phyloP scores from a whole-genome alignment of 1,140 invertebrate species.

The Xylocopa sonorina region DNA sequence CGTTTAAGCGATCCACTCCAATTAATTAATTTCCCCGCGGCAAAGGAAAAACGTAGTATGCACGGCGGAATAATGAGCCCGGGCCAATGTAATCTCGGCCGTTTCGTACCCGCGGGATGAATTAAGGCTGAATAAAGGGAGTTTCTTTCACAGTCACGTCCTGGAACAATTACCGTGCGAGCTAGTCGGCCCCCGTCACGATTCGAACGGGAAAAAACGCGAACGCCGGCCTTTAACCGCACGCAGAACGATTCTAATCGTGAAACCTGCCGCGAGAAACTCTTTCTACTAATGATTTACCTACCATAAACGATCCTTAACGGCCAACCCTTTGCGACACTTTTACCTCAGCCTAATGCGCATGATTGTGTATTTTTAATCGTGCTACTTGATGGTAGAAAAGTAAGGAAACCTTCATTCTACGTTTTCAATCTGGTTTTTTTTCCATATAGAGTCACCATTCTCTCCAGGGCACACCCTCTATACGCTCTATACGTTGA shows the following conservation, averaged over 20 bases:
- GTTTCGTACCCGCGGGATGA: background rate
- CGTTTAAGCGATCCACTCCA: background rate
- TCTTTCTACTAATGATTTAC: background rate
- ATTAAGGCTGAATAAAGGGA: constrained; percentile 9
- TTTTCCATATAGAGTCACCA: too few species aligned
- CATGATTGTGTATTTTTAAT: too few species aligned
- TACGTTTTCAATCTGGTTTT: too few species aligned
- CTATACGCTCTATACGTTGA: too few species aligned
- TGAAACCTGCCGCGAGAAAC: background rate
- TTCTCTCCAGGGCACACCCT: background rate
- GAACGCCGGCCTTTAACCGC: background rate
- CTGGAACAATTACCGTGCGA: background rate
- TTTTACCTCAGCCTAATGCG: background rate
- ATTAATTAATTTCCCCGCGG: background rate
- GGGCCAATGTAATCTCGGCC: background rate
- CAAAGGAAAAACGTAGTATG: background rate
- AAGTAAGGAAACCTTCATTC: too few species aligned
- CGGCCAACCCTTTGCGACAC: background rate
- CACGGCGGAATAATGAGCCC: constrained; percentile 8
- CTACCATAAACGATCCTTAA: constrained; percentile 19
- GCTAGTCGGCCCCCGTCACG: background rate
- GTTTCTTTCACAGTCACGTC: constrained; percentile 24
- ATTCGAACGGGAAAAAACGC: background rate
- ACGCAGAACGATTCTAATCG: constrained; percentile 4
- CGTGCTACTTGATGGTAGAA: too few species aligned